Conservation (phyloP, 2,113 vertebrate genomes). For the Carassius carassius region DNA sequence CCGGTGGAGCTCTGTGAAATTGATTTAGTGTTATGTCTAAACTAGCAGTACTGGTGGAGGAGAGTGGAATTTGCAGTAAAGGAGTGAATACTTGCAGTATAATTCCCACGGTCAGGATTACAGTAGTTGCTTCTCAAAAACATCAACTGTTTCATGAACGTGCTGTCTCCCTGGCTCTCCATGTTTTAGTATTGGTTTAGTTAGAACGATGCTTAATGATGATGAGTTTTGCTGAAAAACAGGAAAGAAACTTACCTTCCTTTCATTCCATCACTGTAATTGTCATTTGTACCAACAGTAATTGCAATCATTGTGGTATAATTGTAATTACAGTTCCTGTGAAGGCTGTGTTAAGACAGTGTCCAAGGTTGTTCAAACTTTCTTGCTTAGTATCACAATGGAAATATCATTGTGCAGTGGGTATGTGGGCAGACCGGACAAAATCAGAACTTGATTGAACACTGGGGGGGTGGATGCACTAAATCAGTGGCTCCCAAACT, state of each 20-base stretch:
- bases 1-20: slow-evolving; percentile 31
- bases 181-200: background rate
- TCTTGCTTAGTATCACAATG: background rate
- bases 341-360: background rate
- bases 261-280: slow-evolving; percentile 4
- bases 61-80: slow-evolving; percentile 29
- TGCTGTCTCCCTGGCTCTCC: background rate
- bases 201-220: background rate
- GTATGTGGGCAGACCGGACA: background rate
- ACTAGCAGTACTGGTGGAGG: slow-evolving; percentile 1
- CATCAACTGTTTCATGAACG: background rate
- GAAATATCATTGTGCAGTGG: background rate
- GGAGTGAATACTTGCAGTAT: background rate
- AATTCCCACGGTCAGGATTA: slow-evolving; percentile 5
- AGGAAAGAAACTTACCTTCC: background rate
- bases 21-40: slow-evolving; percentile 40
- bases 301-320: slow-evolving; percentile 16
- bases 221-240: background rate
- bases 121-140: slow-evolving; percentile 1
- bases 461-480: background rate
- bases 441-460: slow-evolving; percentile 1
- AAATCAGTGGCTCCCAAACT: background rate
- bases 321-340: slow-evolving; percentile 6
- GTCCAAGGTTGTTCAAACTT: background rate
- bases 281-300: slow-evolving; percentile 20